Base-by-base conservation (phyloP, 92 coral and sea anemone genomes). In the Paramuricea clavata region DNA sequence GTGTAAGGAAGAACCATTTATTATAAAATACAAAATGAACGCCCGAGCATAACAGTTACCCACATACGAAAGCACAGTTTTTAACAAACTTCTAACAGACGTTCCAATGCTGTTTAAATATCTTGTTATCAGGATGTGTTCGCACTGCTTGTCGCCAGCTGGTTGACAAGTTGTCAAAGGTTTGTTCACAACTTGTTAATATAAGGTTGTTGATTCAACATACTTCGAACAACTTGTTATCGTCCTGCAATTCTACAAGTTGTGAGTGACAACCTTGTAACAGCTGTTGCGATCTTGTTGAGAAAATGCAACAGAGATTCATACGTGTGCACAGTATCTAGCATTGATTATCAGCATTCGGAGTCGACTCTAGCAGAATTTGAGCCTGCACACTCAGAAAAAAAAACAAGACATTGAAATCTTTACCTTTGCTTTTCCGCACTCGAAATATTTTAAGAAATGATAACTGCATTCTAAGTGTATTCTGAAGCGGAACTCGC, bases 401-500 rank as follows among this genome's bases (percentile, higher is more conserved):
- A 17, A 2, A 32, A 56, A 26, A 13, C 1, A 8, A 8, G 15
- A 42, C 27, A 26, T 19, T 22, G 52, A 69, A 21, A 34, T 25
- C 6, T n/a, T 33, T 68, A 97, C 99, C 99, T 95, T 94, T 12
- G 98, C 97, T 82, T 86, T 93, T 25, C 72, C 69, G 64, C 81
- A 60, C 49, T 94, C 95, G 78, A 82, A 92, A 70, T 88, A 94
- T 82, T 88, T 81, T 11, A 97, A 91, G 44, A 69, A 93, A 68
- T 89, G 89, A 92, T 97, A 93, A 19, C 97, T 97, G 16, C 88
- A 70, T 82, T 94, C 98, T 52, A 97, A 89, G 49, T 92, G 89
- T 31, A 97, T 74, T 78, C 93, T 93, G 81, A 95, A 91, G 44
- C 92, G 81, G 25, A 91, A 36, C 78, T 77, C 79, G 85, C 99